Evolutionary conservation across 2,113 vertebrate species (phyloP).

Genomic region (Australoheros scitulus): DNA sequence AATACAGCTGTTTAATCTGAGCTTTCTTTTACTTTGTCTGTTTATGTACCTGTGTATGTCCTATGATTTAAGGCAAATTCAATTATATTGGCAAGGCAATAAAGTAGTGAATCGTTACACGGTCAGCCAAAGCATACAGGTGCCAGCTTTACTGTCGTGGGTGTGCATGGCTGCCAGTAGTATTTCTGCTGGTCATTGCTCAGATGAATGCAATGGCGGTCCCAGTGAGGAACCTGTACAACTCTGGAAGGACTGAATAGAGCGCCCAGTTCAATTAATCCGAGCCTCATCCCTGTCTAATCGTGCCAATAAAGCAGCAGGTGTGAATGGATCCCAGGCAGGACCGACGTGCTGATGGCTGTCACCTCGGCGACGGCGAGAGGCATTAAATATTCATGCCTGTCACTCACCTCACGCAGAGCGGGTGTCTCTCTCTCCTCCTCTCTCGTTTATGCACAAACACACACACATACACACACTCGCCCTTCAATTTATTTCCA

Average conservation of each 20-base stretch:
- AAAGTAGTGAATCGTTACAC: conserved; percentile 4
- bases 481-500: conserved; percentile 29
- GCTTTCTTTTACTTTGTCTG: not conserved
- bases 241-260: conserved; percentile 42
- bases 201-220: conserved; percentile 27
- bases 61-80: not conserved
- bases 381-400: conserved; percentile 78
- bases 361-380: conserved; percentile 69
- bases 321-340: conserved; percentile 64
- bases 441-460: not conserved
- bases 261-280: conserved; percentile 65
- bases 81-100: not conserved
- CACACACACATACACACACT: not conserved
- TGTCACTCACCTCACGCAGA: conserved; percentile 70
- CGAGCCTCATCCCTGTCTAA: conserved; percentile 61
- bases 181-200: conserved; percentile 43
- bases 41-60: not conserved
- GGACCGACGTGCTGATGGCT: conserved; percentile 55
- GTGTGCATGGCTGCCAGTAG: conserved; percentile 38
- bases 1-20: not conserved
- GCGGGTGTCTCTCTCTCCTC: conserved; percentile 24
- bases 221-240: conserved; percentile 28
- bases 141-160: not conserved
- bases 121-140: conserved; percentile 2
- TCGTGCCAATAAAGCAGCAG: conserved; percentile 72